Conservation (phyloP, 2,888 invertebrate species). For the Diplazon laetatorius region DNA sequence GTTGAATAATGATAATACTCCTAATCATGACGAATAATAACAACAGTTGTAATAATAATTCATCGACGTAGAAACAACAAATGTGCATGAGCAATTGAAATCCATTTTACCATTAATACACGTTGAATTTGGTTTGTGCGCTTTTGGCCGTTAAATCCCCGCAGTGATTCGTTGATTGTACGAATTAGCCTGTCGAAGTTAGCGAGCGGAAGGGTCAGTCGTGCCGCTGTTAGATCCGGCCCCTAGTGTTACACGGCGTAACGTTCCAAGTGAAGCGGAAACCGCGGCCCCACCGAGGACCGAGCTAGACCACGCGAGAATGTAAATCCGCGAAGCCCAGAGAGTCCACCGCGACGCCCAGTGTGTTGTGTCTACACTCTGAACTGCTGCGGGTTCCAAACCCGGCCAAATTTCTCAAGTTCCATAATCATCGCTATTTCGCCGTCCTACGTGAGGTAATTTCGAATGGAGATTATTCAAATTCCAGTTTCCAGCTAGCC, state of each 20-base stretch:
- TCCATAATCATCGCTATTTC: conserved; percentile 78
- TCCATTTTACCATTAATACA: conserved; percentile 19
- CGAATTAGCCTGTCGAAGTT: conserved; percentile 45
- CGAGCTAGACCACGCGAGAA: conserved; percentile 63
- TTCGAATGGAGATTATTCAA: conserved; percentile 78
- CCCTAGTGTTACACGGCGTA: conserved; percentile 4
- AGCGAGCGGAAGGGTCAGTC: conserved; percentile 48
- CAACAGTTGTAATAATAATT: conserved; percentile 10
- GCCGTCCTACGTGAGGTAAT: conserved; percentile 76
- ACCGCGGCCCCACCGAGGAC: conserved; percentile 4
- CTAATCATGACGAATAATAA: too few relatives aligned
- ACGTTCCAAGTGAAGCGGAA: conserved; percentile 11
- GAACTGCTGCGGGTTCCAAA: conserved; percentile 55
- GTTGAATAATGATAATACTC: too few relatives aligned
- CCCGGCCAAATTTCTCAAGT: conserved; percentile 74
- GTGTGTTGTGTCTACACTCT: conserved; percentile 62
- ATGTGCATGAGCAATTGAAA: conserved; percentile 18
- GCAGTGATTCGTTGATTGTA: conserved; percentile 36
- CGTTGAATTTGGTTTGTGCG: background rate
- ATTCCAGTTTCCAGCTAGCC: conserved; percentile 65
- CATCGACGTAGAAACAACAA: conserved; percentile 9
- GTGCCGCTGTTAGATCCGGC: conserved; percentile 21
- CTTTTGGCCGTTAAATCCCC: conserved; percentile 3
- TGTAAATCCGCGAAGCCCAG: conserved; percentile 66
- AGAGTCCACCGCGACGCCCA: conserved; percentile 61